A percentile compares a stretch with the other conserved stretches of the same genome.
phyloP scores from a whole-genome alignment of 2,797 vertebrate species.

The Gambusia yucatana region DNA sequence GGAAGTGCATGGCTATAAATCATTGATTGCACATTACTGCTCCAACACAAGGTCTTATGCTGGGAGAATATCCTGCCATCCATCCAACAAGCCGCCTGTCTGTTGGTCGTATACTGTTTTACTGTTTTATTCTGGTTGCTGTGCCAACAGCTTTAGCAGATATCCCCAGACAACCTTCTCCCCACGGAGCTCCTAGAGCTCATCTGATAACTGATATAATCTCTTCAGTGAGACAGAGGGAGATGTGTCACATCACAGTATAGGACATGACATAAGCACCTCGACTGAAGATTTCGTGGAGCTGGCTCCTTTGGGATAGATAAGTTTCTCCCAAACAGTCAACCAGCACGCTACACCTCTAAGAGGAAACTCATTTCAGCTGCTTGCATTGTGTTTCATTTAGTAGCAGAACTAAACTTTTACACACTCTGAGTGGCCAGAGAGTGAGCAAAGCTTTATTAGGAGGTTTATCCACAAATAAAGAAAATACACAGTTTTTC shows the following conservation, averaged over 20 bases:
- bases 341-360: background rate
- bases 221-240: background rate
- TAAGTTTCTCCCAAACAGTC: background rate
- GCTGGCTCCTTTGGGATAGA: background rate
- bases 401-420: background rate
- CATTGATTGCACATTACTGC: background rate
- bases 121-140: background rate
- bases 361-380: background rate
- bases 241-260: background rate
- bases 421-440: background rate
- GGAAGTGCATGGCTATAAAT: background rate
- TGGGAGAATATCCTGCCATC: background rate
- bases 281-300: background rate
- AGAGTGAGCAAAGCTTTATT: background rate
- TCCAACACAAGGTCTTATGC: background rate
- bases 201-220: slow-evolving; percentile 1
- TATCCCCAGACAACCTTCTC: background rate
- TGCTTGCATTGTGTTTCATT: background rate
- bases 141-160: background rate
- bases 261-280: background rate
- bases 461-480: background rate
- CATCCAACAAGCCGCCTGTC: background rate
- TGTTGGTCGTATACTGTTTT: background rate
- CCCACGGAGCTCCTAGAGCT: background rate
- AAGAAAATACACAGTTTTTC: background rate